A percentile compares a stretch with the other conserved stretches of the same genome.
Evolutionary conservation across 37 sponge, comb jelly and placozoan genomes (phyloP).

Genomic region (Spongilla lacustris): DNA sequence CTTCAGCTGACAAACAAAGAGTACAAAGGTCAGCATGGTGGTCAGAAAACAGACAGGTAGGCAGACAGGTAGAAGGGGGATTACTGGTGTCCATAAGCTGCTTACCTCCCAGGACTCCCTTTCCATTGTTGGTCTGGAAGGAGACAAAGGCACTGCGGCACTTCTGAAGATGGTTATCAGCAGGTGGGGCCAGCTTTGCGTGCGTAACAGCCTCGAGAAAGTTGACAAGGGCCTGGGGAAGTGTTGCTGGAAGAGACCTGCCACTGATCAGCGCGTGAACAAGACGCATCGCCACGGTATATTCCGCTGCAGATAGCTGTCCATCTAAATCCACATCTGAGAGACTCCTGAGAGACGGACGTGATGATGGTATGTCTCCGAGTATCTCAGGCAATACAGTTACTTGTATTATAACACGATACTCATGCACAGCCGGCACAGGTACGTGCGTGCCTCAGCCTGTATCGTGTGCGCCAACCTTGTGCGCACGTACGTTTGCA

Average conservation of each 20-base stretch:
- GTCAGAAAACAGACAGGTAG: neutral
- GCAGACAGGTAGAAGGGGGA: neutral
- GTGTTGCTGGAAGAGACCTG: slow-evolving; percentile 11
- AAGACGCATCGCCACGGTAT: slow-evolving; percentile 59
- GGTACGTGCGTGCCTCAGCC: too few relatives aligned
- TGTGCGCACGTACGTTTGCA: too few relatives aligned
- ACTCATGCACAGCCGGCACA: too few relatives aligned
- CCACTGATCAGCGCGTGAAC: slow-evolving; percentile 21
- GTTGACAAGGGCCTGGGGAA: slow-evolving; percentile 12
- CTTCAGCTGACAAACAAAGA: slow-evolving; percentile 40
- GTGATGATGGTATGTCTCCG: too few relatives aligned
- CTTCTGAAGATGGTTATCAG: slow-evolving; percentile 29
- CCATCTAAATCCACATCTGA: slow-evolving; percentile 66
- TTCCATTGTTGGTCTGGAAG: slow-evolving; percentile 22
- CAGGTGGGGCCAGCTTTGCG: slow-evolving; percentile 7
- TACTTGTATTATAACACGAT: too few relatives aligned
- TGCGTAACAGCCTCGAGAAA: neutral
- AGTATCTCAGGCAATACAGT: too few relatives aligned
- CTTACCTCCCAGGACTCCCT: slow-evolving; percentile 44
- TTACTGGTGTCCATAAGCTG: neutral
- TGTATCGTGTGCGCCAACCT: too few relatives aligned
- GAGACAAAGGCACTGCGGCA: slow-evolving; percentile 36
- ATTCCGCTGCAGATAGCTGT: slow-evolving; percentile 45
- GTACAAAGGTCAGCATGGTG: slow-evolving; percentile 32
- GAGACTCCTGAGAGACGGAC: slow-evolving; percentile 24